A percentile compares a stretch with the other conserved stretches of the same genome.
phyloP scores from a whole-genome alignment of 2,888 invertebrate genomes.

The Sminthurinus aureus region DNA sequence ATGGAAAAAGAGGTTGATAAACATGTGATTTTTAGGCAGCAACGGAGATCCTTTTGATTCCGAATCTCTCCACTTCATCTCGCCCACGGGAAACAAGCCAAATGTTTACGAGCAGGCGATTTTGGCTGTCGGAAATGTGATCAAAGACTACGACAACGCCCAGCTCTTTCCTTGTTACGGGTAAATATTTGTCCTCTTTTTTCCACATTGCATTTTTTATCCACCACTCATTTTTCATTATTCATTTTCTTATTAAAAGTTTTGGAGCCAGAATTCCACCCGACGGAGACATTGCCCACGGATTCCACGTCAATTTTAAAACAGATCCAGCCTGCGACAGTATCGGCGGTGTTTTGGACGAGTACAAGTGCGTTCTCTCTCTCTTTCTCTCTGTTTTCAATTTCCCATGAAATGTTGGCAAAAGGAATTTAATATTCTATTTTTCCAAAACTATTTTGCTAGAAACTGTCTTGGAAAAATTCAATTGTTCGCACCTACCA shows the following conservation, averaged over 20 bases:
- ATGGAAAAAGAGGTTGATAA: no score
- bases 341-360: slow-evolving; percentile 64
- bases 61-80: slow-evolving; percentile 54
- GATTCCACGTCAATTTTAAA: slow-evolving; percentile 63
- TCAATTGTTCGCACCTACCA: slow-evolving; percentile 68
- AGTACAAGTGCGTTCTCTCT: slow-evolving; percentile 62
- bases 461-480: slow-evolving; percentile 60
- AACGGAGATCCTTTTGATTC: slow-evolving; percentile 12
- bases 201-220: not conserved
- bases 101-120: slow-evolving; percentile 65
- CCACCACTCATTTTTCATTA: not conserved
- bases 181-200: not conserved
- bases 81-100: slow-evolving; percentile 46
- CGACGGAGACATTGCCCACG: slow-evolving; percentile 65
- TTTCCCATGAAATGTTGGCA: not conserved
- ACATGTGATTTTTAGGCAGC: not conserved
- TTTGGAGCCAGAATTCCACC: slow-evolving; percentile 66
- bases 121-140: slow-evolving; percentile 63
- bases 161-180: slow-evolving; percentile 67
- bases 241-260: slow-evolving; percentile 57
- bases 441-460: slow-evolving; percentile 53
- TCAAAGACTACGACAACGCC: slow-evolving; percentile 66
- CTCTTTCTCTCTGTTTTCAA: not conserved
- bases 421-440: not conserved
- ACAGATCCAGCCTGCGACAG: slow-evolving; percentile 64